phyloP scores from a whole-genome alignment of 2,888 invertebrate genomes.

The Mayetiola destructor region DNA sequence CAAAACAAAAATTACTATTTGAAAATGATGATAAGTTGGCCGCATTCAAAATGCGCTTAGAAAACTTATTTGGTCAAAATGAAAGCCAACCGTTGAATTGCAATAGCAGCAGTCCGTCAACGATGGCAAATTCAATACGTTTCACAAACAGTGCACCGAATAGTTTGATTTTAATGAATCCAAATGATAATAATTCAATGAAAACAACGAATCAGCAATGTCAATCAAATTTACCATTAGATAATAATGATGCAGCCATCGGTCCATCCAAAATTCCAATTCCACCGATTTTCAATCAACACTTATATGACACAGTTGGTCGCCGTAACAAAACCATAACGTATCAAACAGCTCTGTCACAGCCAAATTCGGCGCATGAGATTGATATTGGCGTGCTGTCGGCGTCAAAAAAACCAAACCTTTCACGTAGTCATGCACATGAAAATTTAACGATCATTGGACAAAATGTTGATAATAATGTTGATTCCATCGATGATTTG shows the following conservation, averaged over 20 bases:
- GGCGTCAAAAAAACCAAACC: background rate
- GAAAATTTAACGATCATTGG: background rate
- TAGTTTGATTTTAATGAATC: too few species aligned
- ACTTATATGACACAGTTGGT: background rate
- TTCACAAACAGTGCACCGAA: background rate
- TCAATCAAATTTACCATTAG: too few species aligned
- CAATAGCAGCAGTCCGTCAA: background rate
- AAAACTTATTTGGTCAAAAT: constrained; percentile 3
- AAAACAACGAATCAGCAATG: too few species aligned
- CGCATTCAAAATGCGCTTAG: constrained; percentile 7
- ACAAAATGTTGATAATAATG: background rate
- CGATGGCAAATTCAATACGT: background rate
- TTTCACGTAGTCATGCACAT: background rate
- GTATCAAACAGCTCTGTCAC: background rate
- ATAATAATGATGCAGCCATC: too few species aligned
- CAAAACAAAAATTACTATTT: background rate
- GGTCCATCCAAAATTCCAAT: background rate
- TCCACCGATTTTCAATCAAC: background rate
- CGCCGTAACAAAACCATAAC: too few species aligned
- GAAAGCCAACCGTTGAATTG: background rate
- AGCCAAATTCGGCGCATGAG: background rate
- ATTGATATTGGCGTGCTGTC: background rate
- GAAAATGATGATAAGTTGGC: background rate
- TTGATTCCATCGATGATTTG: background rate
- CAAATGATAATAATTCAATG: too few species aligned